Conservation (phyloP, 2,888 invertebrate genomes). For the Abscondita cerata region DNA sequence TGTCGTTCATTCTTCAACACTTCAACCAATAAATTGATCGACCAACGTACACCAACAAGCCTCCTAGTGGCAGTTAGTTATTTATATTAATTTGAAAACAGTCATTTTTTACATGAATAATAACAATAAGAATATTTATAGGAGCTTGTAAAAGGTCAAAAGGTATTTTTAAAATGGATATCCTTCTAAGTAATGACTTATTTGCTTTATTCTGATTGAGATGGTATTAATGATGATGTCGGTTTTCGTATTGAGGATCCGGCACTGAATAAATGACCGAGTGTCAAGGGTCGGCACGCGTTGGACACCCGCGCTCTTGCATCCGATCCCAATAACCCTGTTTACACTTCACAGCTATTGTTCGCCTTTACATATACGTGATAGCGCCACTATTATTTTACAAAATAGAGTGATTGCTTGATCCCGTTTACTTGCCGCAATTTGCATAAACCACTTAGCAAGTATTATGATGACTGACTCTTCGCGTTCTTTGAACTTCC, state of each 20-base stretch:
- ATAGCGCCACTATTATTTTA: neutral
- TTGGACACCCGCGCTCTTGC: slow-evolving; percentile 42
- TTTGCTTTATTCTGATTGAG: slow-evolving; percentile 44
- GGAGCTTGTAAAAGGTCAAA: slow-evolving; percentile 18
- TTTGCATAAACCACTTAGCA: too few relatives aligned
- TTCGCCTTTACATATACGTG: neutral
- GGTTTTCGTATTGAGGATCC: slow-evolving; percentile 44
- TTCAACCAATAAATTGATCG: slow-evolving; percentile 44
- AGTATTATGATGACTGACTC: too few relatives aligned
- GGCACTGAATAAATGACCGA: slow-evolving; percentile 52
- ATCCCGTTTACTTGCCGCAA: too few relatives aligned
- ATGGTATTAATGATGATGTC: slow-evolving; percentile 49
- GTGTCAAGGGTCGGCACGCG: slow-evolving; percentile 55
- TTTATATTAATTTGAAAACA: slow-evolving; percentile 27
- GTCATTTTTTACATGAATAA: slow-evolving; percentile 2
- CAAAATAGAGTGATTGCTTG: too few relatives aligned
- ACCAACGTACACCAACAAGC: slow-evolving; percentile 23
- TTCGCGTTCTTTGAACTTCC: too few relatives aligned
- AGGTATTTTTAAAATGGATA: slow-evolving; percentile 19
- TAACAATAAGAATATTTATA: slow-evolving; percentile 20
- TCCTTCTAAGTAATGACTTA: slow-evolving; percentile 29
- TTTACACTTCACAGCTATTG: slow-evolving; percentile 23
- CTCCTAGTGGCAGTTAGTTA: slow-evolving; percentile 25
- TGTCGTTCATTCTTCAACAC: slow-evolving; percentile 49
- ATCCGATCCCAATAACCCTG: slow-evolving; percentile 40